A percentile compares a stretch with the other conserved stretches of the same genome.
Conservation (phyloP, 2,797 vertebrate species). For the Poecile montanus region DNA sequence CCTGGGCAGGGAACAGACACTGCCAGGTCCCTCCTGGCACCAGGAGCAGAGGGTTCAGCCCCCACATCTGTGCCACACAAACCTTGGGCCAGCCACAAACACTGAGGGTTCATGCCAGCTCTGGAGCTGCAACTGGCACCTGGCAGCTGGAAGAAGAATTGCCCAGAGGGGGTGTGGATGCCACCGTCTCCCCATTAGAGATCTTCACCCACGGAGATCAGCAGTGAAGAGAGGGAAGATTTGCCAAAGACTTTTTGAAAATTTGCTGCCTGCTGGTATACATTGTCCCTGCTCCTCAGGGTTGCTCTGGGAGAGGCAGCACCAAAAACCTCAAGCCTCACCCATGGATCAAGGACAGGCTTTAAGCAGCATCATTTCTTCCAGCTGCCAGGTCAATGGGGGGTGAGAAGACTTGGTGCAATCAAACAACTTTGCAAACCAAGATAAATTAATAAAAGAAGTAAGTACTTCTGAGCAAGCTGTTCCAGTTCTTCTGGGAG, state of each 20-base stretch:
- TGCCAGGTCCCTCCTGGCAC: background rate
- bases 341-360: background rate
- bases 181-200: background rate
- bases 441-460: slow-evolving; percentile 36
- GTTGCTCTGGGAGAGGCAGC: background rate
- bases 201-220: background rate
- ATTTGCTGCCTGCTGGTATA: accelerated
- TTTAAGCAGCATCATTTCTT: background rate
- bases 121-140: background rate
- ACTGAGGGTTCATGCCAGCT: background rate
- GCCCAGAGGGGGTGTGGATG: background rate
- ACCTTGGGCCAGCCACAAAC: background rate
- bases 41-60: background rate
- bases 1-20: background rate
- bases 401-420: background rate
- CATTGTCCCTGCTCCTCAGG: background rate
- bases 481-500: slow-evolving; percentile 44
- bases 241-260: background rate
- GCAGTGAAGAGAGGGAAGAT: background rate
- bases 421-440: slow-evolving; percentile 25
- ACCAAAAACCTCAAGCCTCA: background rate
- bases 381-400: background rate
- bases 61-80: background rate
- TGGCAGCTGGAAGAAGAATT: background rate
- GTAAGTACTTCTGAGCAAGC: background rate